Conservation (phyloP, 1,140 invertebrate genomes). For the Ceratitis capitata region DNA sequence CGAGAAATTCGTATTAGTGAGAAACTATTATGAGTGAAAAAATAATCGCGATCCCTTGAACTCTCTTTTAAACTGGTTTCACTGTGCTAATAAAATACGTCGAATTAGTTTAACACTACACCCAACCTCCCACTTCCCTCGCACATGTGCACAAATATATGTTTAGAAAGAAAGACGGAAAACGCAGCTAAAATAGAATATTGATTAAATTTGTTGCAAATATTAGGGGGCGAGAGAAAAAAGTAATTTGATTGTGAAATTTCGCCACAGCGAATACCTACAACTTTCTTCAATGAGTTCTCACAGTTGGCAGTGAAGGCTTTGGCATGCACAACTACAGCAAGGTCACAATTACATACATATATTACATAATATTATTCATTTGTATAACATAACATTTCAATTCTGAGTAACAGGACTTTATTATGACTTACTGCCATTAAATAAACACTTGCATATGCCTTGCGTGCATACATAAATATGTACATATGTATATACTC, state of each 20-base stretch:
- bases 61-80: too few relatives aligned
- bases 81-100: too few relatives aligned
- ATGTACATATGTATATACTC: neutral
- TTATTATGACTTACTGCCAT: neutral
- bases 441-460: neutral
- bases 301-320: neutral
- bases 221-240: neutral
- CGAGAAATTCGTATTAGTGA: too few relatives aligned
- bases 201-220: neutral
- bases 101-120: too few relatives aligned
- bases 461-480: neutral
- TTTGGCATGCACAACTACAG: neutral
- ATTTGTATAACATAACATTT: slow-evolving; percentile 8
- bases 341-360: neutral
- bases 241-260: slow-evolving; percentile 6
- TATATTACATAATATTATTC: too few relatives aligned
- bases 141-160: neutral
- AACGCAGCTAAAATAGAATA: neutral
- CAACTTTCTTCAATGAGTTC: neutral
- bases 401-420: slow-evolving; percentile 15
- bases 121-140: too few relatives aligned
- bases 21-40: too few relatives aligned
- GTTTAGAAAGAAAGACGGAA: neutral
- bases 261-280: neutral
- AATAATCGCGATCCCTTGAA: too few relatives aligned